Percentiles rank a stretch among this genome's conserved stretches.
These are phyloP conservation scores for Chiridota heheva DNA, from an alignment of 35 echinoderm and acorn worm species.

Conservation along the genomic window DNA sequence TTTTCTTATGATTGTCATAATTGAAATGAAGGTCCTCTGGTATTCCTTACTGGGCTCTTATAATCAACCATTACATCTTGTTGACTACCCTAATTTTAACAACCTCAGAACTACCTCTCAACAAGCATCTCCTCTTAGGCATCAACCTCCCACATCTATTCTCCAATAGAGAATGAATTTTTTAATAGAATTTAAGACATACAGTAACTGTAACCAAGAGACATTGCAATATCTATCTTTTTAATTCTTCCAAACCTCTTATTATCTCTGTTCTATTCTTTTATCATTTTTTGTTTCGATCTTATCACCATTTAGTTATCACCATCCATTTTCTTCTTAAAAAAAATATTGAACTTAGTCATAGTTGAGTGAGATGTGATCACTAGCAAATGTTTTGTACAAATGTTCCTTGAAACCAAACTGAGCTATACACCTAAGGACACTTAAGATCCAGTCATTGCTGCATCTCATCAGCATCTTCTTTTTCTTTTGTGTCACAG, in stretches of 20 bases:
- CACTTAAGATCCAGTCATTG: background rate
- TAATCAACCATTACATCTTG: background rate
- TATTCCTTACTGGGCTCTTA: background rate
- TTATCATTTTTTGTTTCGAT: no score
- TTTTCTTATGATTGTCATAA: background rate
- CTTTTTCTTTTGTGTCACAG: conserved; percentile 37
- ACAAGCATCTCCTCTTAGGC: no score
- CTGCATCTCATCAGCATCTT: background rate
- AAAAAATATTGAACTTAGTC: background rate
- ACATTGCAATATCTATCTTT: no score
- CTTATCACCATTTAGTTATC: no score
- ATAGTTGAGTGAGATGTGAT: background rate
- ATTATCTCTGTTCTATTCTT: no score
- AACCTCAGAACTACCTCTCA: no score
- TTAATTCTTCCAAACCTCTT: no score
- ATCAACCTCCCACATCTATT: no score
- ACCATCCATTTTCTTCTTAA: background rate
- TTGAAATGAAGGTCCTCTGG: background rate
- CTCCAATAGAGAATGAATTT: no score
- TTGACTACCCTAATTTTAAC: background rate
- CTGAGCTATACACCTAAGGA: background rate
- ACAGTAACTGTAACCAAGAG: no score
- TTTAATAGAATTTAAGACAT: no score
- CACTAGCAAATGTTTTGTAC: background rate
- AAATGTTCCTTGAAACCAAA: background rate